Conservation (phyloP, 1,140 invertebrate genomes). For the Heliconius melpomene region DNA sequence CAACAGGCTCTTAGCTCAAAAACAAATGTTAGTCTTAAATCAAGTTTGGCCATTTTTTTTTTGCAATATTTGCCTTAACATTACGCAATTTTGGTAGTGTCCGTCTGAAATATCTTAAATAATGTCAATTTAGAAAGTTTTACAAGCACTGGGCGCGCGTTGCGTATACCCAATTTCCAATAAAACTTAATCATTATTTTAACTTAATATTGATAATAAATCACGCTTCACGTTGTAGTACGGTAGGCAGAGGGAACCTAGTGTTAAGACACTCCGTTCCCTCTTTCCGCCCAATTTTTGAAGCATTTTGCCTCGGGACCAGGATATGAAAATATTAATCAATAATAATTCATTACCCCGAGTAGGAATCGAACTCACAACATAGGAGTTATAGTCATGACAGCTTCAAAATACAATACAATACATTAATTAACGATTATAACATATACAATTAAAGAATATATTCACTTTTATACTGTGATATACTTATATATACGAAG, state of each 20-base stretch:
- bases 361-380: no score
- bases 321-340: no score
- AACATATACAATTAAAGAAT: not conserved
- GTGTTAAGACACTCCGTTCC: no score
- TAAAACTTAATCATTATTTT: not conserved
- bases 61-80: not conserved
- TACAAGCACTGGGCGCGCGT: not conserved
- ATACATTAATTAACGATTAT: no score
- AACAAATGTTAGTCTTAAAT: not conserved
- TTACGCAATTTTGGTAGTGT: not conserved
- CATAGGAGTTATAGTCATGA: no score
- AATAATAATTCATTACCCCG: no score
- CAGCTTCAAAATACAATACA: no score
- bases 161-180: not conserved
- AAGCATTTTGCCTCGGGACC: no score
- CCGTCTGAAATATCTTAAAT: not conserved
- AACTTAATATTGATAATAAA: no score
- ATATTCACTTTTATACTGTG: not conserved
- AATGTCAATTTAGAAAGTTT: not conserved
- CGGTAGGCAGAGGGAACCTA: no score
- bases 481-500: not conserved
- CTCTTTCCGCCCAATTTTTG: no score
- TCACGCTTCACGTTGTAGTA: no score
- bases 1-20: not conserved
- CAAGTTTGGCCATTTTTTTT: not conserved